Conservation (phyloP, 2,113 vertebrate species). For the Gobius niger region DNA sequence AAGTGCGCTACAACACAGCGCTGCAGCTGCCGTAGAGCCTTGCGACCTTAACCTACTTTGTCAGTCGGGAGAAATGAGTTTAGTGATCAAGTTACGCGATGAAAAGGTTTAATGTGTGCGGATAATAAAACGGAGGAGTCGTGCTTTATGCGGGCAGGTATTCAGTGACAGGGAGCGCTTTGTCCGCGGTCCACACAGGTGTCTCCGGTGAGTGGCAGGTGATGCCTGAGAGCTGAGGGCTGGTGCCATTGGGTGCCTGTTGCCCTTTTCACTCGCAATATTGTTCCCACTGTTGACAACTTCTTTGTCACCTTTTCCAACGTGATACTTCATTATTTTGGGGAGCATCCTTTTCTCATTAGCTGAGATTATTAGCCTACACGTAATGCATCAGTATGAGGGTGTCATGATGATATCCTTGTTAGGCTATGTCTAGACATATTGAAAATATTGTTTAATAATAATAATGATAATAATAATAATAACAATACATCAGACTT, state of each 20-base stretch:
- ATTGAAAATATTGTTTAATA: too few relatives aligned
- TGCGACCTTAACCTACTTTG: slow-evolving; percentile 74
- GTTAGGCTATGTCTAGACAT: too few relatives aligned
- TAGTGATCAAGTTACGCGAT: slow-evolving; percentile 34
- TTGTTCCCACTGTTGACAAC: not conserved
- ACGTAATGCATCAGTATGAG: too few relatives aligned
- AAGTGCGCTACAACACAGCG: slow-evolving; percentile 69
- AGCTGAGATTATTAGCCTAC: too few relatives aligned
- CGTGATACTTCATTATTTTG: too few relatives aligned
- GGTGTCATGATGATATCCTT: too few relatives aligned
- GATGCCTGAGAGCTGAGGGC: slow-evolving; percentile 60
- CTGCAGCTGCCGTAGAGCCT: slow-evolving; percentile 50
- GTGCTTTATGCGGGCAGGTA: not conserved
- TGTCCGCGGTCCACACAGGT: slow-evolving; percentile 50
- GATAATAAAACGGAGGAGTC: not conserved
- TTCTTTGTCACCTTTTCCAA: not conserved
- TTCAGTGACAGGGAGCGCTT: slow-evolving; percentile 26
- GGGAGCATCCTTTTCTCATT: too few relatives aligned
- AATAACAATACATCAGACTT: too few relatives aligned
- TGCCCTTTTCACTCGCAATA: slow-evolving; percentile 33
- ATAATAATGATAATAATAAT: too few relatives aligned
- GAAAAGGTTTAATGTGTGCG: not conserved
- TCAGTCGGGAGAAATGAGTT: slow-evolving; percentile 67
- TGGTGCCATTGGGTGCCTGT: slow-evolving; percentile 49
- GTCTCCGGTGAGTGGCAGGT: slow-evolving; percentile 55